phyloP scores from a whole-genome alignment of 2,797 vertebrate species.

The Vipera ursinii region DNA sequence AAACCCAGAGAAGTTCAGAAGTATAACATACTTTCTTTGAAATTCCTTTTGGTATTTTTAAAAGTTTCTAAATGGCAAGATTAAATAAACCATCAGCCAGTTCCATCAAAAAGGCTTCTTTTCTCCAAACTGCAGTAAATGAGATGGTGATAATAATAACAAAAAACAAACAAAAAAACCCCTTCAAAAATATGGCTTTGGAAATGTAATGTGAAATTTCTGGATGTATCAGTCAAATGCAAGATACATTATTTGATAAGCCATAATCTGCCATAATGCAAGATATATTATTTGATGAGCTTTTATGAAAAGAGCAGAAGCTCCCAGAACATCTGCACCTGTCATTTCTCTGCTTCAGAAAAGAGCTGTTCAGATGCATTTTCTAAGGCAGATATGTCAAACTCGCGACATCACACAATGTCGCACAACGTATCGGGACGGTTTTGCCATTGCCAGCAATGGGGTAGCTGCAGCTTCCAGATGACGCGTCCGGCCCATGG shows the following conservation, averaged over 20 bases:
- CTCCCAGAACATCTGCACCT: constrained; percentile 16
- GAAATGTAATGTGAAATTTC: not conserved
- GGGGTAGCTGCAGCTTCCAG: too few species aligned
- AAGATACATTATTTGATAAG: constrained; percentile 26
- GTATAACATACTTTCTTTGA: not conserved
- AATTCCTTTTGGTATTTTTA: not conserved
- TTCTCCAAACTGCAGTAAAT: not conserved
- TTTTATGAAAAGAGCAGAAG: not conserved
- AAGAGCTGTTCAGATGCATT: constrained; percentile 53
- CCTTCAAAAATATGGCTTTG: not conserved
- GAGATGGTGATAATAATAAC: not conserved
- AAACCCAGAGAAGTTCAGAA: not conserved
- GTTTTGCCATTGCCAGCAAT: too few species aligned
- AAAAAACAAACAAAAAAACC: not conserved
- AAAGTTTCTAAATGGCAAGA: not conserved
- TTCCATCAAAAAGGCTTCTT: not conserved
- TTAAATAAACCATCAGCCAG: not conserved
- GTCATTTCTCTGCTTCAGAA: constrained; percentile 24
- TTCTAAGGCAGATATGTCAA: constrained; percentile 30
- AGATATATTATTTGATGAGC: not conserved
- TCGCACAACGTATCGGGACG: too few species aligned
- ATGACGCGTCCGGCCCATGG: too few species aligned
- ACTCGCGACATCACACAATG: too few species aligned
- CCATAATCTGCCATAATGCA: constrained; percentile 28
- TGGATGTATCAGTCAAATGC: constrained; percentile 17